Base-by-base conservation (phyloP, 1,140 invertebrate genomes). In the Eupristina koningsbergeri region DNA sequence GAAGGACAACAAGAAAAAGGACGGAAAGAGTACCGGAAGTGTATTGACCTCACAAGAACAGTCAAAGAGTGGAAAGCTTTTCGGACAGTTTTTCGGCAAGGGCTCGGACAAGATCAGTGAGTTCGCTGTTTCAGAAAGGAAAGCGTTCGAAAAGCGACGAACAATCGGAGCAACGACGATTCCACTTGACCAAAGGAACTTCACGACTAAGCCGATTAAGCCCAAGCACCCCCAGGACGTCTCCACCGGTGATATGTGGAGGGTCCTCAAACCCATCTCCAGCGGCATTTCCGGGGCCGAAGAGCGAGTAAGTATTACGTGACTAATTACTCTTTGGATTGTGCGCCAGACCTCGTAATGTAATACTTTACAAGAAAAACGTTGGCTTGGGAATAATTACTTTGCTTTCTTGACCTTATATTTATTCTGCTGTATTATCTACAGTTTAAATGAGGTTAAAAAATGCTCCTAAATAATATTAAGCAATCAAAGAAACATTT, bases 241-340 rank as follows among this genome's bases (percentile, higher is more conserved):
- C 74, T 93, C 94, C 7, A 96, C 95, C n/a, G 95, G 95, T 17
- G 96, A 96, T 88, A 93, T 96, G 87, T 96, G 96, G 96, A 93
- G 95, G 87, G 94, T 94, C 29, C 92, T 96, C 64, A 95, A 95
- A 91, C 94, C 95, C 64, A 96, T 96, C 63, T 93, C 94, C 6
- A 95, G 94, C 87, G 95, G 95, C 31, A 91, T 95, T 80, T 91
- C 93, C 29, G 93, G 94, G 61, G 89, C 93, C n/a, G 93, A 94
- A 80, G 93, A 94, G 15, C 90, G 93, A 86, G 95, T 95, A 92
- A 90, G 91, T 93, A 78, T 78, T 71, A 61, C 5, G 9, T n/a
- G 2, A 19, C 31, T 45, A 53, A 79, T 79, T 47, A 29, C 36
- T 41, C 26, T 41, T 71, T 26, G 22, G 1, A 19, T 71, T 39